Evolutionary conservation across 2,888 invertebrate species (phyloP).

Genomic region (Plebejus anna): DNA sequence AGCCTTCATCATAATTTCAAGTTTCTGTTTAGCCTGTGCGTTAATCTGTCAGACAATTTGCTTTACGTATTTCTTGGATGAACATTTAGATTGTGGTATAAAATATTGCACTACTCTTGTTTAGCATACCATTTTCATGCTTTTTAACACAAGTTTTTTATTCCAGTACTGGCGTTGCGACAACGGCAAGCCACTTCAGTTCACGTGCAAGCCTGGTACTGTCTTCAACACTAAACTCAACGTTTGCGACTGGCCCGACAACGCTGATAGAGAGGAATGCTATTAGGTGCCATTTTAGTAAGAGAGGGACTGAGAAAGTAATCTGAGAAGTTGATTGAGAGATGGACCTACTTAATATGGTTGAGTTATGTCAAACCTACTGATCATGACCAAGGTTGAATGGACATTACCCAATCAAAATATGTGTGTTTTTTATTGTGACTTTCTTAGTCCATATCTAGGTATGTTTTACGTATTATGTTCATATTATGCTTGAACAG

Average conservation of each 20-base stretch:
- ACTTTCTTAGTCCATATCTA: neutral
- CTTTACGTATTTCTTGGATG: too few relatives aligned
- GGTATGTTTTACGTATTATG: neutral
- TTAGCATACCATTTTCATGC: too few relatives aligned
- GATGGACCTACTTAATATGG: too few relatives aligned
- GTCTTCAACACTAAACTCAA: constrained; percentile 85
- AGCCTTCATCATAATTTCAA: too few relatives aligned
- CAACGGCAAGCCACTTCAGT: constrained; percentile 86
- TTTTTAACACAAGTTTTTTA: constrained; percentile 34
- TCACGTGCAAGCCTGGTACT: constrained; percentile 86
- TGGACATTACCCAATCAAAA: too few relatives aligned
- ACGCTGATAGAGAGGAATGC: constrained; percentile 83
- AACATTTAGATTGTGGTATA: too few relatives aligned
- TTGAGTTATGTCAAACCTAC: too few relatives aligned
- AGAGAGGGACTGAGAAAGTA: neutral
- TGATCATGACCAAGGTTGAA: too few relatives aligned
- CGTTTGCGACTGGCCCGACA: constrained; percentile 91
- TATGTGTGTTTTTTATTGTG: neutral
- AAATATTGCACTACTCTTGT: too few relatives aligned
- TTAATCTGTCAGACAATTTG: too few relatives aligned
- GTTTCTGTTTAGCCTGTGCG: too few relatives aligned
- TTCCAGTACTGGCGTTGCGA: constrained; percentile 92
- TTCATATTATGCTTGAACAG: neutral
- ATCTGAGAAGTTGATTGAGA: too few relatives aligned
- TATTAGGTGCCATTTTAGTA: neutral